Evolutionary conservation across 30 jellyfish, hydroid and myxozoan genomes (phyloP).

Genomic region (Chironex yamaguchii): DNA sequence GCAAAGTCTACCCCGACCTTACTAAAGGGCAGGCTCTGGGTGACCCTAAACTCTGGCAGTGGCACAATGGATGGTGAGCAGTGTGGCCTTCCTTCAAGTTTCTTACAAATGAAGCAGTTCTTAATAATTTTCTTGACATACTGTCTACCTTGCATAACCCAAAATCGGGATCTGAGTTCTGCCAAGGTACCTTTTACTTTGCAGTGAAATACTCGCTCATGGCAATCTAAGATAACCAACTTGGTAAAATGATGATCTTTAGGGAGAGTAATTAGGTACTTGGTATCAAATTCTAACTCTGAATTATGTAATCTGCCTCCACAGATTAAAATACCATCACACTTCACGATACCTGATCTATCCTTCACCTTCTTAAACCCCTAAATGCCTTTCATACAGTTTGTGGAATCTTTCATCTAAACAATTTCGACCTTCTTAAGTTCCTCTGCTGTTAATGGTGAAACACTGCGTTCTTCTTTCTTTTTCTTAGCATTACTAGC

Average conservation of each 20-base stretch:
- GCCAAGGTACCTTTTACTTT: constrained; percentile 26
- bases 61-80: constrained; percentile 11
- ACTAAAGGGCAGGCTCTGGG: background rate
- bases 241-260: constrained; percentile 2
- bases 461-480: background rate
- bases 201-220: background rate
- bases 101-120: constrained; percentile 12
- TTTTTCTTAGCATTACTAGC: background rate
- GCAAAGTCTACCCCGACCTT: constrained; percentile 23
- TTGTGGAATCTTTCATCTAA: constrained; percentile 9
- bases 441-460: background rate
- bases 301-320: constrained; percentile 19
- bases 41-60: constrained; percentile 38
- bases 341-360: background rate
- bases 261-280: constrained; percentile 18
- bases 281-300: constrained; percentile 7
- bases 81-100: constrained; percentile 8
- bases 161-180: constrained; percentile 28
- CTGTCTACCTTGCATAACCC: constrained; percentile 40
- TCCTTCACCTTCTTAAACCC: background rate
- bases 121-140: constrained; percentile 1
- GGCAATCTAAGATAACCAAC: background rate
- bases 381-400: background rate
- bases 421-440: background rate
- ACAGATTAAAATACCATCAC: background rate